Evolutionary conservation across 2,113 vertebrate species (phyloP).

Genomic region (Okapia johnstoni): DNA sequence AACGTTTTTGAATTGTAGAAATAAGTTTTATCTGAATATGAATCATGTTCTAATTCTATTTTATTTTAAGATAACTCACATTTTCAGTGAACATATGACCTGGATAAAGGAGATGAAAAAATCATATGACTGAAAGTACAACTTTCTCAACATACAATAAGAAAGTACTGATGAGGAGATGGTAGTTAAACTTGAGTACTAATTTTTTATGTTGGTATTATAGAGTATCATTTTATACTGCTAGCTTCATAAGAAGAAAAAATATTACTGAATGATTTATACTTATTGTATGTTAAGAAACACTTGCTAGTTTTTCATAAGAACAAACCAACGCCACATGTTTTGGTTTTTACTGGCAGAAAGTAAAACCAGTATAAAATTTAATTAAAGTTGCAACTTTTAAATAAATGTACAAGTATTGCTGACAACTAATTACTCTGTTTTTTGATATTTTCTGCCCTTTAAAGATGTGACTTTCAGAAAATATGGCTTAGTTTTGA

Average conservation of each 20-base stretch:
- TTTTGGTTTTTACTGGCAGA: slow-evolving; percentile 21
- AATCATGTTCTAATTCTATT: background rate
- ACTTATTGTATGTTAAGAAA: background rate
- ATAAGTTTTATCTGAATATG: background rate
- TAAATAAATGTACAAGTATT: slow-evolving; percentile 2
- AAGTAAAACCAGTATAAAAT: slow-evolving; percentile 25
- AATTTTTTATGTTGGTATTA: background rate
- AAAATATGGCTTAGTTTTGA: slow-evolving; percentile 8
- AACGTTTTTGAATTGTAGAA: background rate
- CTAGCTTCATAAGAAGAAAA: background rate
- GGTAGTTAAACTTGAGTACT: background rate
- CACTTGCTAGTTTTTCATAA: background rate
- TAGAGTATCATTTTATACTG: background rate
- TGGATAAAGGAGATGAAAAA: background rate
- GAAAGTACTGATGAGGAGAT: background rate
- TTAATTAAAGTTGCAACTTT: slow-evolving; percentile 36
- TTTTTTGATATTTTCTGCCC: background rate
- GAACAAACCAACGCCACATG: background rate
- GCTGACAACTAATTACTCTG: background rate
- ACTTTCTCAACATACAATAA: background rate
- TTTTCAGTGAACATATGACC: background rate
- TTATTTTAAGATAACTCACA: background rate
- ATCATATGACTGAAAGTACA: background rate
- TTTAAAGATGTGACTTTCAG: slow-evolving; percentile 17
- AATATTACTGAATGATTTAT: background rate